Percentiles rank a stretch among this genome's conserved stretches.
phyloP scores from a whole-genome alignment of 2,888 invertebrate species.

The Idaea biselata region DNA sequence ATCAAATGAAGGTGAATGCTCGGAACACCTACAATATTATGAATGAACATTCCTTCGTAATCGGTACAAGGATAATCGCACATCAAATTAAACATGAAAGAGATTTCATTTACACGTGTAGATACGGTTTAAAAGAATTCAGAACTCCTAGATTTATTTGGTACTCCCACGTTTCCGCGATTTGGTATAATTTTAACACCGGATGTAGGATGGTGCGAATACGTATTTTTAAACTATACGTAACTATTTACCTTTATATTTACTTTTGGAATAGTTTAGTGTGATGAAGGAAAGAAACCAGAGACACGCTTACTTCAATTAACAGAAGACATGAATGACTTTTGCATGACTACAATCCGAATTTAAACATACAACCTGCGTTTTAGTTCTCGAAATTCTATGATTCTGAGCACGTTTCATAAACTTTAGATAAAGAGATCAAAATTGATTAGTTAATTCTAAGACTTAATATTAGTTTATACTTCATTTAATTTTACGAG shows the following conservation, averaged over 20 bases:
- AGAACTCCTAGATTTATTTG: not conserved
- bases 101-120: not conserved
- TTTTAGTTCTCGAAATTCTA: not conserved
- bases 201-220: not conserved
- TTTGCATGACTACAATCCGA: not conserved
- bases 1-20: not conserved
- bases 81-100: not conserved
- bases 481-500: not conserved
- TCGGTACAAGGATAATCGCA: not conserved
- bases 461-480: not conserved
- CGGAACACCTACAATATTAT: not conserved
- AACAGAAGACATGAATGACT: not conserved
- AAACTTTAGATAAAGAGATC: not conserved
- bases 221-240: not conserved
- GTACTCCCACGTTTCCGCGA: not conserved
- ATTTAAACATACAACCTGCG: not conserved
- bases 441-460: not conserved
- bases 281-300: not conserved
- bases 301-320: not conserved
- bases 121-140: not conserved
- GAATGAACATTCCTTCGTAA: not conserved
- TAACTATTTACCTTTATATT: not conserved
- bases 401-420: not conserved
- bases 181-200: conserved; percentile 1
- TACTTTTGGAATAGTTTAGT: not conserved